phyloP scores from a whole-genome alignment of 2,888 invertebrate genomes.

The Caenorhabditis sp. region DNA sequence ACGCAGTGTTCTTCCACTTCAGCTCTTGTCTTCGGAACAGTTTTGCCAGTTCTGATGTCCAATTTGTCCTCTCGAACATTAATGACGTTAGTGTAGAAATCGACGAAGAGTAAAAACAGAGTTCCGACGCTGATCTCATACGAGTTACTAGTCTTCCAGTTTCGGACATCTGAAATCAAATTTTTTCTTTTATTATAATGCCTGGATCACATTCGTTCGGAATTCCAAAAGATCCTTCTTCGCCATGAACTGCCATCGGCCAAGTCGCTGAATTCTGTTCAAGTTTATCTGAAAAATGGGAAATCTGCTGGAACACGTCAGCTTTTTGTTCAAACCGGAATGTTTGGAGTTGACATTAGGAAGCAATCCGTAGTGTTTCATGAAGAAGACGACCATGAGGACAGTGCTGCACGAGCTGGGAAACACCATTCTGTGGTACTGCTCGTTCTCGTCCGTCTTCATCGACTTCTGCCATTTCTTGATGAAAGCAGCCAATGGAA shows the following conservation, averaged over 20 bases:
- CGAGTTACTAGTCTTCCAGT: not conserved
- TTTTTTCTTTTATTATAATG: too few relatives aligned
- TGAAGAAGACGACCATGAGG: constrained; percentile 6
- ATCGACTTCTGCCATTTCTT: constrained; percentile 16
- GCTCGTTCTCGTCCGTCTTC: constrained; percentile 16
- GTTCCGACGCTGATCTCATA: constrained; percentile 14
- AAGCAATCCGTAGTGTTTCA: constrained; percentile 15
- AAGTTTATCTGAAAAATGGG: constrained; percentile 9
- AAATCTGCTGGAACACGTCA: not conserved
- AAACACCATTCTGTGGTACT: not conserved
- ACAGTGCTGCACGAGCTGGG: constrained; percentile 17
- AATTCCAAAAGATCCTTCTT: constrained; percentile 11
- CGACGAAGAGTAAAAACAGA: constrained; percentile 13
- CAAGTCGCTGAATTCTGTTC: not conserved
- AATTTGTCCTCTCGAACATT: not conserved
- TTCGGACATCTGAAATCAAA: constrained; percentile 1
- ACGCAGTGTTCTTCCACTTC: not conserved
- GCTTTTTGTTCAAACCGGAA: not conserved
- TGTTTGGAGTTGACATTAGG: not conserved
- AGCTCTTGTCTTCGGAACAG: not conserved
- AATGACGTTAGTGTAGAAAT: constrained; percentile 5
- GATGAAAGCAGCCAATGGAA: constrained; percentile 1
- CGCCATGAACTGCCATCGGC: constrained; percentile 4
- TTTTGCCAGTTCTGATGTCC: not conserved
- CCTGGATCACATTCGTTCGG: not conserved